Evolutionary conservation across 2,888 invertebrate species (phyloP).

Genomic region (Drosophila putrida): DNA sequence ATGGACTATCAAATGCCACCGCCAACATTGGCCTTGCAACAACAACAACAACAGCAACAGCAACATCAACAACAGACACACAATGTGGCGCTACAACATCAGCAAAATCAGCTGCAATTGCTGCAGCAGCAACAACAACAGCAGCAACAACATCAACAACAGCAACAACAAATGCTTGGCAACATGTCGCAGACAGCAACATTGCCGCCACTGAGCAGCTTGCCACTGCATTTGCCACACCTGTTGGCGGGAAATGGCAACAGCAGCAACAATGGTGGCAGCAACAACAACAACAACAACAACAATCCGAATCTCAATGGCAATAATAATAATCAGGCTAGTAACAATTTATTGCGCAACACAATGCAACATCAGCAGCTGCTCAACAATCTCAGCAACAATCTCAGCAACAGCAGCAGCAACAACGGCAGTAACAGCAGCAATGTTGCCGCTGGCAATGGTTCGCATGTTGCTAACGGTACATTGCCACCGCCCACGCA

Average conservation of each 20-base stretch:
- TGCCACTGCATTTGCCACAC: constrained; percentile 85
- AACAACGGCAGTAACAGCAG: constrained; percentile 49
- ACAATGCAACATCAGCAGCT: constrained; percentile 79
- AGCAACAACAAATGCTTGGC: constrained; percentile 81
- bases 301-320: constrained; percentile 51
- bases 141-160: constrained; percentile 76
- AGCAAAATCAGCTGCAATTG: constrained; percentile 80
- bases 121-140: constrained; percentile 77
- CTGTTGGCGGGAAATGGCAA: constrained; percentile 63
- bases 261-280: constrained; percentile 40
- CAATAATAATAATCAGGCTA: constrained; percentile 42
- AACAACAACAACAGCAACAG: constrained; percentile 76
- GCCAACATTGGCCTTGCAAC: constrained; percentile 83
- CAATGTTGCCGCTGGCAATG: constrained; percentile 49
- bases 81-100: constrained; percentile 72
- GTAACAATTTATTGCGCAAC: constrained; percentile 72
- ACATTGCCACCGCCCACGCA: constrained; percentile 84
- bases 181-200: constrained; percentile 78
- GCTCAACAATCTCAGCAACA: constrained; percentile 58
- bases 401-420: constrained; percentile 62
- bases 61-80: constrained; percentile 69
- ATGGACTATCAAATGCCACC: constrained; percentile 86
- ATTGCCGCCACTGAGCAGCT: constrained; percentile 83
- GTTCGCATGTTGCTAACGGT: constrained; percentile 54
- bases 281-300: constrained; percentile 31